A percentile compares a stretch with the other conserved stretches of the same genome.
These are phyloP conservation scores for Drosophila bunnanda DNA, from an alignment of 2,888 invertebrate species.

Conservation along the genomic window DNA sequence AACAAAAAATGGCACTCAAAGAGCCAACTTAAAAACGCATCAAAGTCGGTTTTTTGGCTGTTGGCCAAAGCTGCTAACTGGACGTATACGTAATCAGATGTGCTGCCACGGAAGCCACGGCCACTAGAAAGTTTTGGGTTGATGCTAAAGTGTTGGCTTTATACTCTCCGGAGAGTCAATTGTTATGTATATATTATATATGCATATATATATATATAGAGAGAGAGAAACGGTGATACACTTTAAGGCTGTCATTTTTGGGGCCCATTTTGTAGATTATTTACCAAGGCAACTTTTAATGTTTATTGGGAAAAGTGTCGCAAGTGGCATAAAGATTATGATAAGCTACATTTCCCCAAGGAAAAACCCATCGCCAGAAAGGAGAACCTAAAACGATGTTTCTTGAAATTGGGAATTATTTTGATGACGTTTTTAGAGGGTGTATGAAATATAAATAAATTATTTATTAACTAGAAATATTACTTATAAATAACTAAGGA, in stretches of 20 bases:
- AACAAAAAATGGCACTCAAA: constrained; percentile 41
- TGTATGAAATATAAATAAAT: background rate
- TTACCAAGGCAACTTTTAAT: constrained; percentile 11
- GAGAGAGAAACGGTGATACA: constrained; percentile 4
- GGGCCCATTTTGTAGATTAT: constrained; percentile 12
- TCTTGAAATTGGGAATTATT: background rate
- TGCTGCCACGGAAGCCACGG: constrained; percentile 10
- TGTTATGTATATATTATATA: constrained; percentile 13
- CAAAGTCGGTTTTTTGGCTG: constrained; percentile 57
- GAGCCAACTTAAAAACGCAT: constrained; percentile 60
- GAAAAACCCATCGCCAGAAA: background rate
- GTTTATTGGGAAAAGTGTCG: constrained; percentile 17
- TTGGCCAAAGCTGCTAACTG: constrained; percentile 56
- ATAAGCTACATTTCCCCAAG: constrained; percentile 3
- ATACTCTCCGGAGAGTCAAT: constrained; percentile 31
- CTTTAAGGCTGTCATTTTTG: constrained; percentile 10
- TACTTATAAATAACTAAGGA: background rate
- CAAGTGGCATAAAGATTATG: constrained; percentile 7
- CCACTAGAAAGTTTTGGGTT: constrained; percentile 23
- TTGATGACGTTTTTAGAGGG: background rate
- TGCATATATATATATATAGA: background rate
- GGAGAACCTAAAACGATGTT: background rate
- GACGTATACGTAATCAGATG: constrained; percentile 58
- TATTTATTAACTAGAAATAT: background rate
- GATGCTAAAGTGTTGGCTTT: constrained; percentile 28